These are phyloP conservation scores for Bombus picipes DNA, from an alignment of 1,140 invertebrate species.

Conservation along the genomic window DNA sequence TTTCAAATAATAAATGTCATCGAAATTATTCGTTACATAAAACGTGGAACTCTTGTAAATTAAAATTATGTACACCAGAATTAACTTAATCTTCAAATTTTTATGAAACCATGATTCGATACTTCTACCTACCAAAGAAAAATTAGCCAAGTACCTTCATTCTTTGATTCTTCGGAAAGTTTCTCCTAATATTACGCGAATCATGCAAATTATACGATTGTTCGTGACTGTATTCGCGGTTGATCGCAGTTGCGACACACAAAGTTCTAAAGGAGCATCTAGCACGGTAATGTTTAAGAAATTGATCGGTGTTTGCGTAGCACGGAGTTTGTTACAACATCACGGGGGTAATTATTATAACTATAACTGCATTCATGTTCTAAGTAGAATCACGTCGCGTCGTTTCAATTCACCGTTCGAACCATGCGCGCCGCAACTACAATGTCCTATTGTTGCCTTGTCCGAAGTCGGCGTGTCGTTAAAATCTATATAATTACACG, in stretches of 20 bases:
- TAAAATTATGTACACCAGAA: too few relatives aligned
- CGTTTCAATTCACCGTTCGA: slow-evolving; percentile 41
- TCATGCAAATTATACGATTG: not conserved
- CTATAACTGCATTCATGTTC: slow-evolving; percentile 18
- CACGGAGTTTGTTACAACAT: not conserved
- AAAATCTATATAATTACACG: slow-evolving; percentile 48
- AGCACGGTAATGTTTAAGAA: not conserved
- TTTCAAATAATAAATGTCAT: too few relatives aligned
- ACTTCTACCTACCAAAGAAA: too few relatives aligned
- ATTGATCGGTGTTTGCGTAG: slow-evolving; percentile 25
- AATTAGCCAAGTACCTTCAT: too few relatives aligned
- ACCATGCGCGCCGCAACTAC: not conserved
- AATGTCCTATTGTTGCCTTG: slow-evolving; percentile 36
- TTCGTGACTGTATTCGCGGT: not conserved
- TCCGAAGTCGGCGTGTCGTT: slow-evolving; percentile 35
- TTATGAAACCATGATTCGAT: too few relatives aligned
- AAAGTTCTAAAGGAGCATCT: not conserved
- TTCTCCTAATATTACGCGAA: too few relatives aligned
- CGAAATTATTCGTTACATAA: too few relatives aligned
- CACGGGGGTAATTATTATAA: not conserved
- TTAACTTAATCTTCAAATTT: too few relatives aligned
- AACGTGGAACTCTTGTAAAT: too few relatives aligned
- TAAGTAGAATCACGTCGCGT: slow-evolving; percentile 19
- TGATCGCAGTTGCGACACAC: not conserved
- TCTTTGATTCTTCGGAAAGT: too few relatives aligned